These are phyloP conservation scores for Papilio machaon DNA, from an alignment of 1,140 invertebrate species.

Conservation along the genomic window DNA sequence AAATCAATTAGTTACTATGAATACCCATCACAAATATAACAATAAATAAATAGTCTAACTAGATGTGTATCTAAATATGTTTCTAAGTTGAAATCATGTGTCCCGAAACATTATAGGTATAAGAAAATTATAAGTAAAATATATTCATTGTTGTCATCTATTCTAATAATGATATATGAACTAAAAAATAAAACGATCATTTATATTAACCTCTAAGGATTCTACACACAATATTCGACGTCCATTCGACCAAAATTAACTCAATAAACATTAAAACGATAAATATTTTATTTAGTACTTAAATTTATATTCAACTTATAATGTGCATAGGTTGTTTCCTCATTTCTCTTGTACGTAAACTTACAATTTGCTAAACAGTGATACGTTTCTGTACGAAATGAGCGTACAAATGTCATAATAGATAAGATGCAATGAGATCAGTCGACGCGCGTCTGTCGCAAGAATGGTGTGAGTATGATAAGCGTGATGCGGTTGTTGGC, in stretches of 20 bases:
- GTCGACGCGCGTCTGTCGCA: conserved; percentile 67
- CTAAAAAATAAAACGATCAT: neutral
- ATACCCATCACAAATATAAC: neutral
- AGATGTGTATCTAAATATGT: neutral
- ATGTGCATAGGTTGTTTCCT: neutral
- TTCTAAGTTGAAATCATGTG: conserved; percentile 43
- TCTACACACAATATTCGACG: neutral
- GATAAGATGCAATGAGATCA: conserved; percentile 41
- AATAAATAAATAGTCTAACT: neutral
- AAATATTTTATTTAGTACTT: neutral
- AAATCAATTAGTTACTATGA: conserved; percentile 31
- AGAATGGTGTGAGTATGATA: conserved; percentile 66
- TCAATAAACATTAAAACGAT: neutral
- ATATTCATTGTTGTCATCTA: neutral
- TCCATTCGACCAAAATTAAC: neutral
- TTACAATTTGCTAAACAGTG: neutral
- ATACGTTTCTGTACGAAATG: neutral
- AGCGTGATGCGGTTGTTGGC: conserved; percentile 72
- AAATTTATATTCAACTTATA: neutral
- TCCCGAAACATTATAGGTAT: conserved; percentile 19
- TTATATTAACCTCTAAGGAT: neutral
- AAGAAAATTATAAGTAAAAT: conserved; percentile 14
- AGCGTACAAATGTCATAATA: neutral
- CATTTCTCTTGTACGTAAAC: neutral
- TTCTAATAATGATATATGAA: neutral